A percentile compares a stretch with the other conserved stretches of the same genome.
Evolutionary conservation across 37 sponge, comb jelly and placozoan genomes (phyloP).

Genomic region (Cliona cf. orientalis): DNA sequence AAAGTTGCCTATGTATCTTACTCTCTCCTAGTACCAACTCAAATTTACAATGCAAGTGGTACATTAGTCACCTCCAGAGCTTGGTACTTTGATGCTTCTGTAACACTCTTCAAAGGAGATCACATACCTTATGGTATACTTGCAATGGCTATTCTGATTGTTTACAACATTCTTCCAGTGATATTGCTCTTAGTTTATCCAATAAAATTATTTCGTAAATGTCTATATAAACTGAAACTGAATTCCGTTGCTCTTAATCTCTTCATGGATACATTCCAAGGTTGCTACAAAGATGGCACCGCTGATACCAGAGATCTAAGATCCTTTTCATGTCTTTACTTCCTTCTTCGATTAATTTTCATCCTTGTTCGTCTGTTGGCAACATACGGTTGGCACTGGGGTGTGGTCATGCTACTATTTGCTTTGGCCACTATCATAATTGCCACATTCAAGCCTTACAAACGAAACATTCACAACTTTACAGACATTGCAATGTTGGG

Average conservation of each 20-base stretch:
- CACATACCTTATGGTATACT: neutral
- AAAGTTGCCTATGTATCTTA: conserved; percentile 13
- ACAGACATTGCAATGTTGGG: too few relatives aligned
- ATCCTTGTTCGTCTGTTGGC: too few relatives aligned
- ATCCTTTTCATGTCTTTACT: too few relatives aligned
- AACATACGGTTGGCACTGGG: too few relatives aligned
- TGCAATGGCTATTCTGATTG: conserved; percentile 1
- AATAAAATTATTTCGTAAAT: neutral
- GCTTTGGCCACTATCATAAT: too few relatives aligned
- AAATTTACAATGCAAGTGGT: neutral
- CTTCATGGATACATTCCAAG: conserved; percentile 21
- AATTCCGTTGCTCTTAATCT: too few relatives aligned
- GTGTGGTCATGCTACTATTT: too few relatives aligned
- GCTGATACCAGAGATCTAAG: too few relatives aligned
- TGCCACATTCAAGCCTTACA: too few relatives aligned
- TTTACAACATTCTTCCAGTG: neutral
- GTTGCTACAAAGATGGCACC: conserved; percentile 18
- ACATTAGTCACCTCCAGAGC: neutral
- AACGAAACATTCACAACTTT: too few relatives aligned
- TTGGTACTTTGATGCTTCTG: neutral
- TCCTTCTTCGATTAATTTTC: too few relatives aligned
- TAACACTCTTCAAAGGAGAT: neutral
- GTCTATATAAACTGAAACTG: too few relatives aligned
- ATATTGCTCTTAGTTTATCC: neutral
- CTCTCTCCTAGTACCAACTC: neutral